These are phyloP conservation scores for Dusona sp. DNA, from an alignment of 2,888 invertebrate genomes.

Conservation along the genomic window DNA sequence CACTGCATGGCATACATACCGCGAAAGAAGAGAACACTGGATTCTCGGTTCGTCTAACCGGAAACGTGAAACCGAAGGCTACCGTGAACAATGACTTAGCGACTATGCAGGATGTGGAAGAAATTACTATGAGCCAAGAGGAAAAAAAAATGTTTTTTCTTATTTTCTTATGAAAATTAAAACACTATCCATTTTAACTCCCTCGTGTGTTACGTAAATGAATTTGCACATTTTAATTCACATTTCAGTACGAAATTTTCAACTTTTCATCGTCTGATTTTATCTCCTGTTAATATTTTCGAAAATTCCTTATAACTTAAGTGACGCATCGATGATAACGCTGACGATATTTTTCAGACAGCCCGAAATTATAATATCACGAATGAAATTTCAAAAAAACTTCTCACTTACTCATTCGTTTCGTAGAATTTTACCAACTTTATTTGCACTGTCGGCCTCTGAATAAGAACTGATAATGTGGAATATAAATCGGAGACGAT, in stretches of 20 bases:
- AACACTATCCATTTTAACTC: not conserved
- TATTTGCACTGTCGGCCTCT: not conserved
- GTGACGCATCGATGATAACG: not conserved
- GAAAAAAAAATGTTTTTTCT: not conserved
- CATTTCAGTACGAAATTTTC: not conserved
- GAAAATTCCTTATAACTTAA: not conserved
- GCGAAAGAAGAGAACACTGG: not conserved
- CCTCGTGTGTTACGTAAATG: not conserved
- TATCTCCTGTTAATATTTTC: too few relatives aligned
- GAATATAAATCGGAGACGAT: not conserved
- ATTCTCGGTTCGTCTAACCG: slow-evolving; percentile 32
- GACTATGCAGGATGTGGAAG: slow-evolving; percentile 11
- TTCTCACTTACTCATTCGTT: not conserved
- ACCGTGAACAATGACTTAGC: slow-evolving; percentile 26
- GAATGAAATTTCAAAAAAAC: not conserved
- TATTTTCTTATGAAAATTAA: not conserved
- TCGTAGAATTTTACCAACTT: not conserved
- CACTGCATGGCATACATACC: slow-evolving; percentile 17
- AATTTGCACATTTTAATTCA: not conserved
- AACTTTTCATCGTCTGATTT: too few relatives aligned
- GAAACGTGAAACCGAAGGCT: slow-evolving; percentile 53
- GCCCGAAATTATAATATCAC: too few relatives aligned
- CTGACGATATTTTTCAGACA: not conserved
- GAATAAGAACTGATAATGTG: not conserved
- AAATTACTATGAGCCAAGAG: slow-evolving; percentile 12